Percentiles rank a stretch among this genome's conserved stretches.
These are phyloP conservation scores for Drosophila sp. DNA, from an alignment of 1,140 invertebrate genomes.

Conservation along the genomic window DNA sequence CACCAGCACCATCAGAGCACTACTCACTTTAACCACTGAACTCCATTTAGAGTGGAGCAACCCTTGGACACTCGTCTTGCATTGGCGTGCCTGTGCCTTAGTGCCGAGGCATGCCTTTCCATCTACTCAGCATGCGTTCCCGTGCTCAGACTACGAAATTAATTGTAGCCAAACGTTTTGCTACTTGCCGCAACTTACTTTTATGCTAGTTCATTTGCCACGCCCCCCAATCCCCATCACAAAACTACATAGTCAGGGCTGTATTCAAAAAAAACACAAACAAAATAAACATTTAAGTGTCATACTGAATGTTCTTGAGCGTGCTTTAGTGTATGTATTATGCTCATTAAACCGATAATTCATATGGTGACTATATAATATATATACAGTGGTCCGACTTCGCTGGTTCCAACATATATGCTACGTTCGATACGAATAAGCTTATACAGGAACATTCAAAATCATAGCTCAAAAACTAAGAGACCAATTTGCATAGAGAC, in stretches of 20 bases:
- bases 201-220: slow-evolving; percentile 74
- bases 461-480: too few species aligned
- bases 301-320: too few species aligned
- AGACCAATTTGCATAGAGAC: too few species aligned
- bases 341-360: too few species aligned
- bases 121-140: slow-evolving; percentile 17
- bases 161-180: slow-evolving; percentile 73
- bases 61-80: neutral
- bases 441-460: too few species aligned
- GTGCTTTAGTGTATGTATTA: too few species aligned
- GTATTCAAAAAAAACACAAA: too few species aligned
- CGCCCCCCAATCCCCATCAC: slow-evolving; percentile 27
- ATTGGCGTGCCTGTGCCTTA: neutral
- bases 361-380: too few species aligned
- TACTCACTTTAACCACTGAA: slow-evolving; percentile 14
- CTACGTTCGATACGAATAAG: too few species aligned
- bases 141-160: slow-evolving; percentile 60
- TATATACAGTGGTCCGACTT: too few species aligned
- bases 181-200: slow-evolving; percentile 72
- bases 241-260: slow-evolving; percentile 9
- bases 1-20: neutral
- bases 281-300: too few species aligned
- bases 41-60: slow-evolving; percentile 9
- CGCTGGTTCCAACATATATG: too few species aligned
- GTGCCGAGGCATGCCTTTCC: neutral